phyloP scores from a whole-genome alignment of 2,797 vertebrate genomes.

The Gobio occitaniae region DNA sequence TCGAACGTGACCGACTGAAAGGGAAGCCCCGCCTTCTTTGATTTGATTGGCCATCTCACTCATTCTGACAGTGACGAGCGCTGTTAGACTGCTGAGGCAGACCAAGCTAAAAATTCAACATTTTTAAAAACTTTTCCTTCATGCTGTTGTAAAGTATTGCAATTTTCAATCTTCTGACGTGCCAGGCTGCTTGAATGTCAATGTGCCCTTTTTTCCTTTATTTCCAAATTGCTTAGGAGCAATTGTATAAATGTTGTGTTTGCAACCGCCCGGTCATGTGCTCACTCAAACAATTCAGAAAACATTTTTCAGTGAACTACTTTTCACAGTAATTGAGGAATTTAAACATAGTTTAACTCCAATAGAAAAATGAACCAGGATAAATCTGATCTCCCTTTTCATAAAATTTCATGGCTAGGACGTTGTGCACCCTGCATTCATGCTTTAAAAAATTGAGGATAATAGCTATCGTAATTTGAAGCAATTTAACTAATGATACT shows the following conservation, averaged over 20 bases:
- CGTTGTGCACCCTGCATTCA: constrained; percentile 26
- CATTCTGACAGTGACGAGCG: no score
- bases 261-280: background rate
- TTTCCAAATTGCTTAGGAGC: constrained; percentile 7
- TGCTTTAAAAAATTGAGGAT: constrained; percentile 12
- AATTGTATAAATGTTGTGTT: background rate
- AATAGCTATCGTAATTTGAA: constrained; percentile 32
- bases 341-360: background rate
- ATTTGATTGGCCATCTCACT: no score
- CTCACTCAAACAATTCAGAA: background rate
- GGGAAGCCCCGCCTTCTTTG: no score
- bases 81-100: no score
- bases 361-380: background rate
- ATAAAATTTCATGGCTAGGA: background rate
- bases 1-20: no score
- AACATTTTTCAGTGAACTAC: background rate
- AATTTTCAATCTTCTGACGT: constrained; percentile 1
- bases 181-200: constrained; percentile 1
- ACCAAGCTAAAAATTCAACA: background rate
- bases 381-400: background rate
- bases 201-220: background rate
- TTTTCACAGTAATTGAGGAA: background rate
- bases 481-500: constrained; percentile 57
- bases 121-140: background rate
- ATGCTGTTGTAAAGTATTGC: background rate